A percentile compares a stretch with the other conserved stretches of the same genome.
Evolutionary conservation across 2,888 invertebrate genomes (phyloP).

Genomic region (Rhingia campestris): DNA sequence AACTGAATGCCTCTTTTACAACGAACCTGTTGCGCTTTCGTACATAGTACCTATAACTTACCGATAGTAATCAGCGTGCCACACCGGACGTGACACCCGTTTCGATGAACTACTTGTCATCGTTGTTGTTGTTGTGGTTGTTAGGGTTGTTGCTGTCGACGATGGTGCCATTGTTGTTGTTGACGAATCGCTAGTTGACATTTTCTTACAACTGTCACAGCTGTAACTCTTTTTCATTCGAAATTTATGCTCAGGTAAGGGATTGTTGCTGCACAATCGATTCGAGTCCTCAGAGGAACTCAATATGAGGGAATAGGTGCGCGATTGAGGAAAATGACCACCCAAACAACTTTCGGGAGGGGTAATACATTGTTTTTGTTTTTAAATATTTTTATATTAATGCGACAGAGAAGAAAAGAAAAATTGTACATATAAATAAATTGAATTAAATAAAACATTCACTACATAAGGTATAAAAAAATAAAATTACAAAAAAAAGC

Average conservation of each 20-base stretch:
- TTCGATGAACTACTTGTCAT: conserved; percentile 75
- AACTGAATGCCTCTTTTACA: conserved; percentile 13
- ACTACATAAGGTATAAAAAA: conserved; percentile 33
- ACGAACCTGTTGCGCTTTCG: conserved; percentile 52
- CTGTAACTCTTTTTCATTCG: conserved; percentile 81
- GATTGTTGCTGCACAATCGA: conserved; percentile 78
- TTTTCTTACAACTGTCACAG: conserved; percentile 78
- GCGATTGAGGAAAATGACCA: conserved; percentile 83
- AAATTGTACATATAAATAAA: conserved; percentile 50
- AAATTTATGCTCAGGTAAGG: conserved; percentile 67
- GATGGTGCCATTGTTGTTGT: conserved; percentile 75
- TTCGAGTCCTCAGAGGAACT: conserved; percentile 83
- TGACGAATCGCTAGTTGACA: conserved; percentile 57
- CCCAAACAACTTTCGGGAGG: conserved; percentile 79
- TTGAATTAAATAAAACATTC: conserved; percentile 57
- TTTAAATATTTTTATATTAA: conserved; percentile 21
- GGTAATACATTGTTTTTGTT: conserved; percentile 34
- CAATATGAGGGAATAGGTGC: conserved; percentile 83
- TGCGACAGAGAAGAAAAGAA: conserved; percentile 38
- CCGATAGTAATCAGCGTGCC: conserved; percentile 87
- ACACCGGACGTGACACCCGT: conserved; percentile 83
- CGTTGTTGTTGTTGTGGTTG: conserved; percentile 81
- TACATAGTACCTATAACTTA: conserved; percentile 82
- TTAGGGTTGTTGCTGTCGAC: conserved; percentile 76
- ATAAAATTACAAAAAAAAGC: conserved; percentile 8